These are phyloP conservation scores for Campylorhamphus procurvoides DNA, from an alignment of 2,113 vertebrate species.

Conservation along the genomic window DNA sequence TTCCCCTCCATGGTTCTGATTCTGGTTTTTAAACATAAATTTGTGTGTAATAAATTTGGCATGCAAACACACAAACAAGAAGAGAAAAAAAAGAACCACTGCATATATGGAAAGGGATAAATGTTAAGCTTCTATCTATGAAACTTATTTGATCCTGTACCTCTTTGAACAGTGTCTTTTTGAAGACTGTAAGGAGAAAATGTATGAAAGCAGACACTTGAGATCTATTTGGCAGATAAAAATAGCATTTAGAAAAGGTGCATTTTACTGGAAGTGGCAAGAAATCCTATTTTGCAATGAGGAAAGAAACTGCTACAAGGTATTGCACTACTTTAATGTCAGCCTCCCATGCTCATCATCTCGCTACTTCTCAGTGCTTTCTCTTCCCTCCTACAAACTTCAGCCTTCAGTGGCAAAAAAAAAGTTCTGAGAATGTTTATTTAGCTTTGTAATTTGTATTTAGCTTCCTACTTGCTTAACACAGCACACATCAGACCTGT, in stretches of 20 bases:
- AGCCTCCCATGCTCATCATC: background rate
- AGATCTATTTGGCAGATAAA: constrained; percentile 7
- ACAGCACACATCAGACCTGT: background rate
- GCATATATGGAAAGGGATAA: background rate
- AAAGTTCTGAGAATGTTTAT: background rate
- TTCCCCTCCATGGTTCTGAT: background rate
- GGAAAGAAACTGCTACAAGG: background rate
- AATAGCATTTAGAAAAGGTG: background rate
- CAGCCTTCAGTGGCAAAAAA: background rate
- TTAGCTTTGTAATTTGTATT: no score
- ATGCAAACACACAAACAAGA: background rate
- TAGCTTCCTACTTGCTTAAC: background rate
- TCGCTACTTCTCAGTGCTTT: background rate
- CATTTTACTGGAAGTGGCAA: background rate
- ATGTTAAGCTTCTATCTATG: background rate
- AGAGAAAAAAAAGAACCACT: background rate
- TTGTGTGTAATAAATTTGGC: background rate
- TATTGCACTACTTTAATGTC: background rate
- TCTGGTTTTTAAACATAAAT: background rate
- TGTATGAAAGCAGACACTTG: background rate
- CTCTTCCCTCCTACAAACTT: background rate
- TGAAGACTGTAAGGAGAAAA: background rate
- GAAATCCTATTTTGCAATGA: background rate
- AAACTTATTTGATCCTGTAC: background rate
- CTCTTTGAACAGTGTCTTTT: background rate